Conservation (phyloP, 2,888 invertebrate genomes). For the Leptogaster cylindrica region DNA sequence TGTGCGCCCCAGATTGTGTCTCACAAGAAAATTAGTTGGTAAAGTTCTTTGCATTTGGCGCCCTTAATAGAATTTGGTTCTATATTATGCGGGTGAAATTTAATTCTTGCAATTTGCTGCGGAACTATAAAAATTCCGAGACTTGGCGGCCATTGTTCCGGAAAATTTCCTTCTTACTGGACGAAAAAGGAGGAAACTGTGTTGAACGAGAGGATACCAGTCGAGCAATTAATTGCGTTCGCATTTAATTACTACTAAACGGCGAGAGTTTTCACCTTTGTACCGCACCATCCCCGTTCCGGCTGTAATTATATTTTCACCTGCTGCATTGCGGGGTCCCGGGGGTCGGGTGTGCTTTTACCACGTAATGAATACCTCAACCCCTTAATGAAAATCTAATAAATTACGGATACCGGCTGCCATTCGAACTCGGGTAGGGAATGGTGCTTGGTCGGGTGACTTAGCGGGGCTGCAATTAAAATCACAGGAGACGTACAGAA, state of each 20-base stretch:
- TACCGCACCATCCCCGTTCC: background rate
- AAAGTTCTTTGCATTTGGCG: too few relatives aligned
- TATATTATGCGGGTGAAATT: background rate
- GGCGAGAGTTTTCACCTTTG: background rate
- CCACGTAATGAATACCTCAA: background rate
- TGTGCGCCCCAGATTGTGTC: too few relatives aligned
- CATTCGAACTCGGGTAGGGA: constrained; percentile 5
- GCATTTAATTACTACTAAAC: constrained; percentile 35
- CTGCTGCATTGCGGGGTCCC: background rate
- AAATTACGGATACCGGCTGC: constrained; percentile 5
- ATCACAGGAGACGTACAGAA: constrained; percentile 17
- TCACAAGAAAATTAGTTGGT: too few relatives aligned
- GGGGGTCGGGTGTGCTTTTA: background rate
- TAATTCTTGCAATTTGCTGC: constrained; percentile 28
- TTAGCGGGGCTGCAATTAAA: constrained; percentile 21
- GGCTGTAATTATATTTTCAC: constrained; percentile 15
- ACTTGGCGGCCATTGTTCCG: background rate
- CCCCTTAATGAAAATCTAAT: constrained; percentile 28
- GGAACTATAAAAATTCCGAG: constrained; percentile 18
- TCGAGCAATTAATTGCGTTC: constrained; percentile 31
- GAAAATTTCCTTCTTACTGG: constrained; percentile 9
- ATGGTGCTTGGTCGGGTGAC: background rate
- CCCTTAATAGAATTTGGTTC: constrained; percentile 9
- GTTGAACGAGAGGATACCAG: too few relatives aligned
- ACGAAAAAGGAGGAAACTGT: too few relatives aligned